phyloP scores from a whole-genome alignment of 2,797 vertebrate genomes.

The Steatocranus sp. region DNA sequence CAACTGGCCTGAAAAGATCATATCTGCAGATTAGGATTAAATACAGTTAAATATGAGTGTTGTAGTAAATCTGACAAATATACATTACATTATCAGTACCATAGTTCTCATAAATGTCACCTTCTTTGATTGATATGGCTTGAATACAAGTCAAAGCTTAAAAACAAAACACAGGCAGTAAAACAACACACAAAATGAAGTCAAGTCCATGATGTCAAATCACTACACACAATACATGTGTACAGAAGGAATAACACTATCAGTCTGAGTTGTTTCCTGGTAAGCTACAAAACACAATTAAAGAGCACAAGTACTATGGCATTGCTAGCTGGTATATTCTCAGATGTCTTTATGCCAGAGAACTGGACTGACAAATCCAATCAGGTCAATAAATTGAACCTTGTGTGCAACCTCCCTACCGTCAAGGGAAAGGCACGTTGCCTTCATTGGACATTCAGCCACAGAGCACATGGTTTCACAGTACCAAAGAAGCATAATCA shows the following conservation, averaged over 20 bases:
- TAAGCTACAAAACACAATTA: constrained; percentile 20
- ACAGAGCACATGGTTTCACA: constrained; percentile 27
- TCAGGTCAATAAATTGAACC: constrained; percentile 3
- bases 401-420: constrained; percentile 12
- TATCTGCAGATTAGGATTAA: background rate
- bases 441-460: constrained; percentile 19
- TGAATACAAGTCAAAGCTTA: background rate
- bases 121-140: constrained; percentile 45
- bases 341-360: constrained; percentile 2
- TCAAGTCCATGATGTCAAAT: background rate
- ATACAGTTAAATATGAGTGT: background rate
- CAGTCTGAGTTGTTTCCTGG: constrained; percentile 12
- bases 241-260: constrained; percentile 1
- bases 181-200: constrained; percentile 1
- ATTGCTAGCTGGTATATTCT: background rate
- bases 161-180: constrained; percentile 12
- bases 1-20: background rate
- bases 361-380: background rate
- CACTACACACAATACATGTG: background rate
- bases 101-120: background rate
- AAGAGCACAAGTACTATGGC: constrained; percentile 4
- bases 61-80: background rate
- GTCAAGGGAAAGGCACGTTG: background rate
- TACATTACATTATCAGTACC: constrained; percentile 2
- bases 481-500: constrained; percentile 19